phyloP scores from a whole-genome alignment of 2,888 invertebrate genomes.

The Norana najaformis region DNA sequence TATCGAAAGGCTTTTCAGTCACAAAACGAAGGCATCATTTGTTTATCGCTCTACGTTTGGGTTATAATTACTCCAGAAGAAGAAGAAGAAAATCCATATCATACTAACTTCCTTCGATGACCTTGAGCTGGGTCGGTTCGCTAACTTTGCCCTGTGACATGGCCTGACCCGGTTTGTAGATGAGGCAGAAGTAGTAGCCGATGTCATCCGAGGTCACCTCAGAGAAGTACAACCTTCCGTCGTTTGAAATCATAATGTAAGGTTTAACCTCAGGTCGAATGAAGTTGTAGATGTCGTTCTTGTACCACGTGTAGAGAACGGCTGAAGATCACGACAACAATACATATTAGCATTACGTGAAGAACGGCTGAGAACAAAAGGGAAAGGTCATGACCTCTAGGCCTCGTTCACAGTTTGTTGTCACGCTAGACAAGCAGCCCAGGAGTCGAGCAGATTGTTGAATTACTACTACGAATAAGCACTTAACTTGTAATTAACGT shows the following conservation, averaged over 20 bases:
- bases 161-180: slow-evolving; percentile 43
- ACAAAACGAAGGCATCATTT: no score
- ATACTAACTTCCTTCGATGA: slow-evolving; percentile 50
- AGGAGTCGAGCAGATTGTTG: no score
- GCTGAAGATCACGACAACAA: slow-evolving; percentile 60
- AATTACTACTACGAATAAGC: no score
- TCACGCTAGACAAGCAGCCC: no score
- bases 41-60: no score
- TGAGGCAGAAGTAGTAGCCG: slow-evolving; percentile 50
- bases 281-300: slow-evolving; percentile 85
- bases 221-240: slow-evolving; percentile 95
- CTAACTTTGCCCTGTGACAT: slow-evolving; percentile 49
- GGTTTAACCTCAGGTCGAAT: slow-evolving; percentile 85
- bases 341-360: no score
- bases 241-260: slow-evolving; percentile 84
- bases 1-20: no score
- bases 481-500: not conserved
- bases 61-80: no score
- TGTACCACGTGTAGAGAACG: slow-evolving; percentile 87
- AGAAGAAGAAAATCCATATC: not conserved
- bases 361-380: no score
- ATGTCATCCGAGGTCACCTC: slow-evolving; percentile 79
- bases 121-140: slow-evolving; percentile 50
- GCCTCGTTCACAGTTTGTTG: no score
- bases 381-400: no score